A percentile compares a stretch with the other conserved stretches of the same genome.
Conservation (phyloP, 2,888 invertebrate species). For the Melipona bicolor region DNA sequence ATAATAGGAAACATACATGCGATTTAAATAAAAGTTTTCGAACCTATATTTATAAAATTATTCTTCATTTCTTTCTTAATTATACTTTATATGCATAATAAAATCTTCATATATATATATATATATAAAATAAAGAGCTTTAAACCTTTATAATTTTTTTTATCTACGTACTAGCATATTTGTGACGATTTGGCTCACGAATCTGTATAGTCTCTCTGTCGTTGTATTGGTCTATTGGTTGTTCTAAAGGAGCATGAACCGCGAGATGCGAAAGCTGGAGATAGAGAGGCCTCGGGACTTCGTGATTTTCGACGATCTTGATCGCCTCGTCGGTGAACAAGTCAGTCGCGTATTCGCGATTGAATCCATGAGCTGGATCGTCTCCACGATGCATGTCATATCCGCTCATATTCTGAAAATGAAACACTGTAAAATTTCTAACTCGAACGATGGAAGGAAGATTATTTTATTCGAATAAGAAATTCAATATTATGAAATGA, state of each 20-base stretch:
- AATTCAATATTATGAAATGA: no score
- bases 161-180: conserved; percentile 86
- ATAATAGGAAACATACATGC: no score
- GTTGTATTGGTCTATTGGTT: conserved; percentile 88
- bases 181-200: conserved; percentile 89
- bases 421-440: background rate
- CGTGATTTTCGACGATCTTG: conserved; percentile 87
- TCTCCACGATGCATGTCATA: conserved; percentile 85
- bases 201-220: conserved; percentile 88
- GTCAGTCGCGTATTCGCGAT: conserved; percentile 89
- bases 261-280: conserved; percentile 93
- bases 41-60: no score
- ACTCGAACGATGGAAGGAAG: no score
- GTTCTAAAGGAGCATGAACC: conserved; percentile 90
- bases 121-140: no score
- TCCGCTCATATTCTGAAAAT: conserved; percentile 82
- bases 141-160: background rate
- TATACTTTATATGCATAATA: no score
- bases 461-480: no score
- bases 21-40: no score
- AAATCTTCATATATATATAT: no score
- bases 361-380: conserved; percentile 81
- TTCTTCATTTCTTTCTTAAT: no score
- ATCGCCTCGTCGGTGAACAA: conserved; percentile 89
- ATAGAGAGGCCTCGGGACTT: conserved; percentile 89